These are phyloP conservation scores for Ctenomys sociabilis DNA, from an alignment of 2,113 vertebrate species.

Conservation along the genomic window DNA sequence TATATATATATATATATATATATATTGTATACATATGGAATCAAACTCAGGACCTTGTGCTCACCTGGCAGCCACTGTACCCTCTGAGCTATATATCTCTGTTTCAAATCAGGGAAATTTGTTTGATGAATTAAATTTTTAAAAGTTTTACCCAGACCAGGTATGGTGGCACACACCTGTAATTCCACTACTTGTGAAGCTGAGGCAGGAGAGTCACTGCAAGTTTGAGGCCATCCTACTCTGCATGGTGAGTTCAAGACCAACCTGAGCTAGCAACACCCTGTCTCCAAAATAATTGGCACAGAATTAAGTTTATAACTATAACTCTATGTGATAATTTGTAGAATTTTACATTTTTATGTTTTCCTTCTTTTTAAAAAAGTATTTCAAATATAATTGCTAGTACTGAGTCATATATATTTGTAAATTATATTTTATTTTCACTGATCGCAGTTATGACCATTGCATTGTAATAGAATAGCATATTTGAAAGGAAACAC, in stretches of 20 bases:
- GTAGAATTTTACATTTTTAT: not conserved
- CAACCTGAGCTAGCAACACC: not conserved
- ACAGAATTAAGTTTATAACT: not conserved
- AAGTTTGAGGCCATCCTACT: not conserved
- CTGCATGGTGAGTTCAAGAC: not conserved
- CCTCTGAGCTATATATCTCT: too few relatives aligned
- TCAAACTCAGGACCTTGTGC: too few relatives aligned
- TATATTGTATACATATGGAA: too few relatives aligned
- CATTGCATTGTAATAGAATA: not conserved
- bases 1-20: too few relatives aligned
- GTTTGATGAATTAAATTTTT: not conserved
- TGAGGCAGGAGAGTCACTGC: not conserved
- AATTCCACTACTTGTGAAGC: not conserved
- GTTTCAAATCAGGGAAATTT: not conserved
- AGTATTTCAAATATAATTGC: not conserved
- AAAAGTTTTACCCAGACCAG: not conserved
- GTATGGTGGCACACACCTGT: not conserved
- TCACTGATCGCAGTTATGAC: not conserved
- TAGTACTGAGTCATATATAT: not conserved
- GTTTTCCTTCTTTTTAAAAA: not conserved
- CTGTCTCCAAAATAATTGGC: not conserved
- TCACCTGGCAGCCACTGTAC: too few relatives aligned
- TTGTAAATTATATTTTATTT: constrained; percentile 51
- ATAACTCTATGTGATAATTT: not conserved
- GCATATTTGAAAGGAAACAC: not conserved